Base-by-base conservation (phyloP, 2,113 vertebrate species). In the Lanius ludovicianus region DNA sequence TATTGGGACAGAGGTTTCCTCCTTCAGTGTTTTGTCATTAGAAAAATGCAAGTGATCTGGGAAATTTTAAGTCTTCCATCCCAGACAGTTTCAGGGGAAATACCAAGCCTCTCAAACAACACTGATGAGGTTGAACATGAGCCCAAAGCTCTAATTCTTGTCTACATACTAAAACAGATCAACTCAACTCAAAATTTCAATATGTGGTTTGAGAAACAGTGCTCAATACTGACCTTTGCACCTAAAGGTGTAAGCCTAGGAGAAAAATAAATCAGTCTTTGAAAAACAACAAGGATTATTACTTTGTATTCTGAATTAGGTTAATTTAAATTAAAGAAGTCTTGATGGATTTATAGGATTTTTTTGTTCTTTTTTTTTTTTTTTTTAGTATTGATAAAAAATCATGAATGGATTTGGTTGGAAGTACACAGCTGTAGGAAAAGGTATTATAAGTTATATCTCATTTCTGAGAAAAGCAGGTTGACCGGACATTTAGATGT, bases 121-220 rank as follows among this genome's bases (percentile, higher is more conserved):
- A 71, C 46, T 68, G 73, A 49, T 62, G 53, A 84, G 57, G 47
- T 11, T 94, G 56, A 95, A 83, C 6, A 4, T 8, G 3, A 85
- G 50, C 28, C 62, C 41, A 85, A 79, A 31, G 5, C 31, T 55
- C n/a, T 41, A 7, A 41, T 75, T 97, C 95, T 95, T 97, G 63
- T 93, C 96, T 95, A 79, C 39, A 28, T 78, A 63, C 52, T 76
- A 35, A 82, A 96, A 65, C 50, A 95, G 46, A 95, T 41, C 20
- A 67, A 59, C 17, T 77, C 33, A 52, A 56, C 19, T 52, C 27
- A 65, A 83, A 93, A 73, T 28, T 20, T 33, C 12, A 52, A 35
- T 22, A 93, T 50, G 15, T 76, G 50, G 41, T 35, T 95, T 95
- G 63, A 96, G 89, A 96, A 98, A 95, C 60, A 91, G n/a, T 93